Base-by-base conservation (phyloP, 2,888 invertebrate genomes). In the Melieria picta region DNA sequence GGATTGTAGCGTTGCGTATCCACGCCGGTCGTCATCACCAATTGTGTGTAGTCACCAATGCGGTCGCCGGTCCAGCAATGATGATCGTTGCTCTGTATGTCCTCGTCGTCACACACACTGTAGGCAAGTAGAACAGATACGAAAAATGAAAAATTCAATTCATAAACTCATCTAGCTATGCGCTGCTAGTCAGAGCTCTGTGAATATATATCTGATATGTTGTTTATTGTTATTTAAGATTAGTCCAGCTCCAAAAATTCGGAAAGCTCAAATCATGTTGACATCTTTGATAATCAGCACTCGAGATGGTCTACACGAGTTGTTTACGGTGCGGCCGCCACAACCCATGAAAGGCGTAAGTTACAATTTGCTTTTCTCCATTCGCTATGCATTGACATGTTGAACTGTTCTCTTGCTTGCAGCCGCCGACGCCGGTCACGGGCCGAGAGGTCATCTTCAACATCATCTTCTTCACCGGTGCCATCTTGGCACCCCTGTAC, bases 61-160 rank as follows among this genome's bases (percentile, higher is more conserved):
- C 85, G 84, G 75, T 86, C 86, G 75, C 87, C 87, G 73, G 84
- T 86, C 87, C 87, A 87, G 79, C 87, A 87, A 77, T 85, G 81
- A 72, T 80, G 82, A 80, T 87, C 85, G 69, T 81, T 81, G 42
- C 78, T 76, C 74, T 85, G 84, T 67, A 85, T 83, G 65, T 85
- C 84, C 47, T 86, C 86, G 75, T 86, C 86, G 69, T 84, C 83
- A 69, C 87, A 87, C 74, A 85, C 81, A 75, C 87, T 87, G 71
- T 9, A 75, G 30, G 30, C 42, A 10, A 30, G 30, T 30, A 16
- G 16, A 48, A 55, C n/a, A 70, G 42, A 48, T 56, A 68, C 3
- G 7, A 56, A 16, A 70, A 16, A 45, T 56, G n/a, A 55, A 13
- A 64, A 47, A 43, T 5, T 46, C 50, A 58, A 43, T 46, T 45